These are phyloP conservation scores for Akabosia matsudoensis DNA, from an alignment of 1,140 invertebrate genomes.

Conservation along the genomic window DNA sequence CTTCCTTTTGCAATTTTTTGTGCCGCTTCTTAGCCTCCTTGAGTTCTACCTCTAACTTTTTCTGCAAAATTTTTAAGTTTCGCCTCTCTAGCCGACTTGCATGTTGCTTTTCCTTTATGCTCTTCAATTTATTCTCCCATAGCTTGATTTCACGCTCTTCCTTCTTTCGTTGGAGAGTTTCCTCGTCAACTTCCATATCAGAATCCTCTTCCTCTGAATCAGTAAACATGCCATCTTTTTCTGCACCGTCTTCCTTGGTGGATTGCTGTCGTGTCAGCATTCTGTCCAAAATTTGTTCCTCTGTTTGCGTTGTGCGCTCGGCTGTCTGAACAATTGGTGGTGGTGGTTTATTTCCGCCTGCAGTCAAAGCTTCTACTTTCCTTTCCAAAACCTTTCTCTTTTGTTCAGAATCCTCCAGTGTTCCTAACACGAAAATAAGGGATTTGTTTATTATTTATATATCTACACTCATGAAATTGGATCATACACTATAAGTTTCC, in stretches of 20 bases:
- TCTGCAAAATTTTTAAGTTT: slow-evolving; percentile 71
- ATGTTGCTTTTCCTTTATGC: slow-evolving; percentile 71
- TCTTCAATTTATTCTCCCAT: slow-evolving; percentile 70
- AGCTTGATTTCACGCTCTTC: slow-evolving; percentile 69
- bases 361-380: slow-evolving; percentile 44
- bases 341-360: slow-evolving; percentile 25
- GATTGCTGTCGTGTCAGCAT: slow-evolving; percentile 43
- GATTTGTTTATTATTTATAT: no score
- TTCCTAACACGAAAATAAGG: slow-evolving; percentile 48
- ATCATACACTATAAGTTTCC: neutral
- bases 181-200: slow-evolving; percentile 66
- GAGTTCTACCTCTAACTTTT: slow-evolving; percentile 70
- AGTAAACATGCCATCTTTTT: slow-evolving; percentile 55
- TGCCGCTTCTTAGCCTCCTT: slow-evolving; percentile 55
- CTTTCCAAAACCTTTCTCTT: slow-evolving; percentile 70
- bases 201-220: slow-evolving; percentile 48
- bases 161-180: slow-evolving; percentile 64
- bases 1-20: slow-evolving; percentile 72
- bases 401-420: slow-evolving; percentile 73
- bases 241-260: slow-evolving; percentile 40
- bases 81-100: slow-evolving; percentile 73
- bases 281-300: slow-evolving; percentile 51
- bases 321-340: slow-evolving; percentile 29
- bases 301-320: slow-evolving; percentile 48
- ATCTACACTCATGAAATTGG: no score